Base-by-base conservation (phyloP, 2,888 invertebrate species). In the Spicauda simplicius region DNA sequence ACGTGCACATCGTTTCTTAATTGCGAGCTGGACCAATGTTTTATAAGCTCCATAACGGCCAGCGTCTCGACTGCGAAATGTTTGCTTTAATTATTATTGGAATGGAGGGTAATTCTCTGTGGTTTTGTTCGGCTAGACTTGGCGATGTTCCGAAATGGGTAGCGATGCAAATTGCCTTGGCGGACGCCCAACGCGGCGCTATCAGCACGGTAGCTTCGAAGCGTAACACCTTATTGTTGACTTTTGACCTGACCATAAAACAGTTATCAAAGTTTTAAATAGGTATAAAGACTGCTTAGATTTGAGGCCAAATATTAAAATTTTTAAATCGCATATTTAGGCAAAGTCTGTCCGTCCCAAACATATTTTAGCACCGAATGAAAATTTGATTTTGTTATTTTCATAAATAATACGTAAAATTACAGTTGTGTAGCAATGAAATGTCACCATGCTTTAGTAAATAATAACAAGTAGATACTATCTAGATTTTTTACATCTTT, bases 61-160 rank as follows among this genome's bases (percentile, higher is more conserved):
- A 86, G 86, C 86, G 88, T 88, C 90, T 88, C 88, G 86, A 78
- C 86, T 89, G 87, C 83, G 86, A 91, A 91, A 91, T 91, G 91
- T 93, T 90, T 92, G 93, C 91, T 91, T 93, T 91, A 93, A 93
- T 93, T 93, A 93, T 93, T 93, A 93, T 92, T 93, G 93, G 93
- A 93, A 91, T 93, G 91, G 90, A 90, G 91, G 88, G 91, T 92
- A 90, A 91, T 92, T 93, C 91, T 90, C 86, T 81, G 88, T 93
- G 91, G 93, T 93, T 93, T 93, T 92, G 93, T 93, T 93, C 91
- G 91, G 89, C 91, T 92, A 93, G 93, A 93, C 93, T 93, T 93
- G 93, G 93, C 93, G 90, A 88, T 88, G 93, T 91, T 93, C 93
- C 93, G 93, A 93, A 92, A 91, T 83, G 91, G 90, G 91, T 89